Conservation (phyloP, 1,140 invertebrate genomes). For the Drosophila punjabiensis region DNA sequence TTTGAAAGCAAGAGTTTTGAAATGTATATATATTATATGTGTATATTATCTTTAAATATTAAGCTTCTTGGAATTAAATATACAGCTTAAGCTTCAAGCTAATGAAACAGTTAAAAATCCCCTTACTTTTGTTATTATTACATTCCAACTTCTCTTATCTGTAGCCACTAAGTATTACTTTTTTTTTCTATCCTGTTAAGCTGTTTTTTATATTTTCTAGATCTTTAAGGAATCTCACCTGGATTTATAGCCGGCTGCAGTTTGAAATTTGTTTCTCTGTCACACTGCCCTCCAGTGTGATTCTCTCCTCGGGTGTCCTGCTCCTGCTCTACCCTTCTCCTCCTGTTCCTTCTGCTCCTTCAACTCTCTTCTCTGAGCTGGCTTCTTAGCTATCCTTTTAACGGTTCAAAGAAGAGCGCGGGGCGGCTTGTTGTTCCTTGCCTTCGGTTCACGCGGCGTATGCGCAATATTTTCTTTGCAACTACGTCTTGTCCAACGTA, state of each 20-base stretch:
- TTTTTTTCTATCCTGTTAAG: not conserved
- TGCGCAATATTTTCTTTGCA: slow-evolving; percentile 63
- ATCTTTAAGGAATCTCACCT: slow-evolving; percentile 47
- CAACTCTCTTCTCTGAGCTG: not conserved
- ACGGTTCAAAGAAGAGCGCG: not conserved
- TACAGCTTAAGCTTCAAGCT: not conserved
- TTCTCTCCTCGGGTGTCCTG: slow-evolving; percentile 13
- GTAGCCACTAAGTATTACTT: not conserved
- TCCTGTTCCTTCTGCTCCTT: not conserved
- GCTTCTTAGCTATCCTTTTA: not conserved
- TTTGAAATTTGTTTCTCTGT: slow-evolving; percentile 50
- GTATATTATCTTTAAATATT: not conserved
- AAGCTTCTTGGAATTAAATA: not conserved
- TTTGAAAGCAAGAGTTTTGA: not conserved
- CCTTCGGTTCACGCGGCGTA: slow-evolving; percentile 70
- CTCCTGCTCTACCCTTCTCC: not conserved
- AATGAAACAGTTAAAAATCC: not conserved
- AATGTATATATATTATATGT: not conserved
- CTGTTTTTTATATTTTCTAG: not conserved
- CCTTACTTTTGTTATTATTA: not conserved
- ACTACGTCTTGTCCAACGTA: slow-evolving; percentile 48
- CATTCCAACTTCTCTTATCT: not conserved
- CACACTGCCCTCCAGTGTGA: slow-evolving; percentile 40
- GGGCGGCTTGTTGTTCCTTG: slow-evolving; percentile 31
- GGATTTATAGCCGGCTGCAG: slow-evolving; percentile 68